Evolutionary conservation across 1,140 invertebrate genomes (phyloP).

Genomic region (Eumeta japonica): DNA sequence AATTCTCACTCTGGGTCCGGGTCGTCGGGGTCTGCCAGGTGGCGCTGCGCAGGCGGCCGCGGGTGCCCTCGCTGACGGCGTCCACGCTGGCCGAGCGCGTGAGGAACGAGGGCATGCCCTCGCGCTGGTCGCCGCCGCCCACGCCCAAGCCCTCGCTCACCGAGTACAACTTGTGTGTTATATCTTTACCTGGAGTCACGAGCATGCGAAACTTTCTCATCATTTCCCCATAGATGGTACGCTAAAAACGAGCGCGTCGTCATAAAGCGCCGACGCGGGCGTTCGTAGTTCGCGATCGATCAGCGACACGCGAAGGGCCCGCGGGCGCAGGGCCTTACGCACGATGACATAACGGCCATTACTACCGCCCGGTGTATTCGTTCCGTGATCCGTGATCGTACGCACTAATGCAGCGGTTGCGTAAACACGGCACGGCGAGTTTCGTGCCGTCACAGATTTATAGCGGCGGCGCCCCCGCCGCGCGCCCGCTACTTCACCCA

Average conservation of each 20-base stretch:
- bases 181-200: conserved; percentile 70
- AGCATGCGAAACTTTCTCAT: neutral
- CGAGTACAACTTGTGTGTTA: conserved; percentile 81
- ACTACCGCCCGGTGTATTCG: no score
- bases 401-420: no score
- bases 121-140: conserved; percentile 46
- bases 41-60: conserved; percentile 68
- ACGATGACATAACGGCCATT: no score
- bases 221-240: neutral
- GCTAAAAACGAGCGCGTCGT: neutral
- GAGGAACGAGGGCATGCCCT: conserved; percentile 47
- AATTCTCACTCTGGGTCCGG: conserved; percentile 50
- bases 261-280: no score
- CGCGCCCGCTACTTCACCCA: no score
- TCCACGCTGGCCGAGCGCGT: conserved; percentile 73
- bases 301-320: no score
- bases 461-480: no score
- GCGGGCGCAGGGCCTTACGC: no score
- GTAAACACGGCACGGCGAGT: no score
- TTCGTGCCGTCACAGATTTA: no score
- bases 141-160: conserved; percentile 67
- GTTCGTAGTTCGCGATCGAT: no score
- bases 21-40: conserved; percentile 60
- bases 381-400: no score
- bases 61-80: conserved; percentile 74